Conservation (phyloP, 2,888 invertebrate genomes). For the Deroplatys truncata region DNA sequence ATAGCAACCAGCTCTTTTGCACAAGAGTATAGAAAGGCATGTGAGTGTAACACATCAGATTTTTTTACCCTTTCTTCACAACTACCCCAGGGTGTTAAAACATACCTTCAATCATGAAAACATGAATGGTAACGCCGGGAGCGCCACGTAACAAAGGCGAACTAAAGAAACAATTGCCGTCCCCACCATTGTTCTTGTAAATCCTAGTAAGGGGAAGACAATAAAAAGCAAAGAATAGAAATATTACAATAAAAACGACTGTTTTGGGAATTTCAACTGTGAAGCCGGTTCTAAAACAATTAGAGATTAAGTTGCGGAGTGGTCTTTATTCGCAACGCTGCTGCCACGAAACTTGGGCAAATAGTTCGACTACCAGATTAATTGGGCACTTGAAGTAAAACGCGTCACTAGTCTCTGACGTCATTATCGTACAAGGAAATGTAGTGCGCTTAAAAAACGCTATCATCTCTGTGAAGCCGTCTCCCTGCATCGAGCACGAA, state of each 20-base stretch:
- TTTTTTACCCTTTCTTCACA: no score
- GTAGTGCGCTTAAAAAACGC: not conserved
- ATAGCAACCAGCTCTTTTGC: no score
- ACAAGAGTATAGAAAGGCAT: no score
- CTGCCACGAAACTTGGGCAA: not conserved
- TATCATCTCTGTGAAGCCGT: no score
- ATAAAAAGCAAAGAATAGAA: not conserved
- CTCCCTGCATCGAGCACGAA: no score
- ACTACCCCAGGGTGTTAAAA: not conserved
- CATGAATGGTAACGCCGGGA: not conserved
- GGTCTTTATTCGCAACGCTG: not conserved
- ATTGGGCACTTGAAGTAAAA: not conserved
- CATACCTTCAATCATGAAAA: not conserved
- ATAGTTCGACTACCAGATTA: not conserved
- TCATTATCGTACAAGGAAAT: not conserved
- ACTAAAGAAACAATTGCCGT: not conserved
- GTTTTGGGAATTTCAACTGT: not conserved
- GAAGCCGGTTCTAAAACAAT: not conserved
- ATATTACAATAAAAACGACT: not conserved
- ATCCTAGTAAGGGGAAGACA: not conserved
- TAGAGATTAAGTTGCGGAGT: not conserved
- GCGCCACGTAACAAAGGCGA: not conserved
- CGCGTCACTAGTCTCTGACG: not conserved
- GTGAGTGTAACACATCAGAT: no score
- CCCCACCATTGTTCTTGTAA: not conserved